A percentile compares a stretch with the other conserved stretches of the same genome.
Evolutionary conservation across 2,113 vertebrate species (phyloP).

Genomic region (Pavo muticus): DNA sequence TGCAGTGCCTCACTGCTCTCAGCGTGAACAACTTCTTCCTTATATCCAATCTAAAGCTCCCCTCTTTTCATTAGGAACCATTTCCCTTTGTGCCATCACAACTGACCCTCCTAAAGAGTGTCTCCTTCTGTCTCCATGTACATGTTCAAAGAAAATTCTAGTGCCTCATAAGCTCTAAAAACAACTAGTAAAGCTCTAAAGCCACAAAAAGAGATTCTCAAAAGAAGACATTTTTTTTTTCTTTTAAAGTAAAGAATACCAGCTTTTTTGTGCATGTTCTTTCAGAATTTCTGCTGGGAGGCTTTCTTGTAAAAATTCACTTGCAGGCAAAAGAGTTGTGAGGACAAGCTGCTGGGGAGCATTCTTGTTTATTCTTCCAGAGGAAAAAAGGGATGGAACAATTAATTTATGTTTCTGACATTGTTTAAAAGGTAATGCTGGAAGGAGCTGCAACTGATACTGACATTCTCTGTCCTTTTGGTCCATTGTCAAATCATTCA

Average conservation of each 20-base stretch:
- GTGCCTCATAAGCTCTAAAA: background rate
- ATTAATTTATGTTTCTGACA: background rate
- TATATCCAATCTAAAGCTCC: too few relatives aligned
- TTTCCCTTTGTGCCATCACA: too few relatives aligned
- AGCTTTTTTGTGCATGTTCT: background rate
- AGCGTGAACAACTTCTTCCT: too few relatives aligned
- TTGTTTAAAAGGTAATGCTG: background rate
- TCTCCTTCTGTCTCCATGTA: too few relatives aligned
- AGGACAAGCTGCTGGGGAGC: background rate
- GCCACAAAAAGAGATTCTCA: fast-evolving
- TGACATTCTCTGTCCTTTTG: background rate
- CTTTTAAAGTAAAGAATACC: background rate
- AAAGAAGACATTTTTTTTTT: background rate
- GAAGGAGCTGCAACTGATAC: background rate
- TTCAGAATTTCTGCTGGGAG: background rate
- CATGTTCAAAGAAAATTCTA: background rate
- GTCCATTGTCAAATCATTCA: fast-evolving
- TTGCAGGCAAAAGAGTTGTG: background rate
- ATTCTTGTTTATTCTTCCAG: background rate
- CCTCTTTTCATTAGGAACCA: too few relatives aligned
- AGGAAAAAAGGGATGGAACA: background rate
- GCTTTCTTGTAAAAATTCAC: background rate
- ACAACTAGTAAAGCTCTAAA: background rate
- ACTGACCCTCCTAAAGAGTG: too few relatives aligned
- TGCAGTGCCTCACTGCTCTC: too few relatives aligned